phyloP scores from a whole-genome alignment of 2,113 vertebrate genomes.

The Caranx melampygus region DNA sequence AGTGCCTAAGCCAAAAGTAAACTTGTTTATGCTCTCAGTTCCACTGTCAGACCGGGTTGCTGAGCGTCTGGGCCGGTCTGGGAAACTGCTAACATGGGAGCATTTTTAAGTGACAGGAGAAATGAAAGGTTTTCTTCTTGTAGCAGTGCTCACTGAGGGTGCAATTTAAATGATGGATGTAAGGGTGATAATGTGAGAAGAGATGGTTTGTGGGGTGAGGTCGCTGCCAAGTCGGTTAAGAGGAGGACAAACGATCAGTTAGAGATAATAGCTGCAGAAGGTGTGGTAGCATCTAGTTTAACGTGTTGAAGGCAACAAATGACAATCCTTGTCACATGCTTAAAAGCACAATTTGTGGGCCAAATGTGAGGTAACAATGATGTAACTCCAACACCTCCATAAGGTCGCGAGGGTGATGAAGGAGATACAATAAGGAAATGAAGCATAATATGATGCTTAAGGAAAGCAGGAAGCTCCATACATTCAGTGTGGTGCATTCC shows the following conservation, averaged over 20 bases:
- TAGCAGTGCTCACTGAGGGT: constrained; percentile 6
- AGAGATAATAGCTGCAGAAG: not conserved
- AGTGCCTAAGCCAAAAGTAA: constrained; percentile 45
- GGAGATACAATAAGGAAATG: not conserved
- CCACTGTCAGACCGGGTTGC: constrained; percentile 58
- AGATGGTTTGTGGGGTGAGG: constrained; percentile 18
- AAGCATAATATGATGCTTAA: not conserved
- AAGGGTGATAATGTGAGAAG: constrained; percentile 16
- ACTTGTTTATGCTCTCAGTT: constrained; percentile 44
- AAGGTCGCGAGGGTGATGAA: not conserved
- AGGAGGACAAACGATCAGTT: not conserved
- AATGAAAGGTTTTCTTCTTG: constrained; percentile 20
- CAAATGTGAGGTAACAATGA: not conserved
- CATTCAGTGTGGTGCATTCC: constrained; percentile 19
- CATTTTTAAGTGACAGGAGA: constrained; percentile 59
- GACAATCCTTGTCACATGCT: not conserved
- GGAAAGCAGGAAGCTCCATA: not conserved
- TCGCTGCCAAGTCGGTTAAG: not conserved
- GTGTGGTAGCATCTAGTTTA: not conserved
- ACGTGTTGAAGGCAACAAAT: not conserved
- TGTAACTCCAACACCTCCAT: not conserved
- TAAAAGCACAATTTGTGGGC: not conserved
- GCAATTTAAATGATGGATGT: constrained; percentile 28
- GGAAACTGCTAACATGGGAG: constrained; percentile 30
- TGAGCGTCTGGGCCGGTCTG: constrained; percentile 19